These are phyloP conservation scores for Ischnura elegans DNA, from an alignment of 2,888 invertebrate genomes.

Conservation along the genomic window DNA sequence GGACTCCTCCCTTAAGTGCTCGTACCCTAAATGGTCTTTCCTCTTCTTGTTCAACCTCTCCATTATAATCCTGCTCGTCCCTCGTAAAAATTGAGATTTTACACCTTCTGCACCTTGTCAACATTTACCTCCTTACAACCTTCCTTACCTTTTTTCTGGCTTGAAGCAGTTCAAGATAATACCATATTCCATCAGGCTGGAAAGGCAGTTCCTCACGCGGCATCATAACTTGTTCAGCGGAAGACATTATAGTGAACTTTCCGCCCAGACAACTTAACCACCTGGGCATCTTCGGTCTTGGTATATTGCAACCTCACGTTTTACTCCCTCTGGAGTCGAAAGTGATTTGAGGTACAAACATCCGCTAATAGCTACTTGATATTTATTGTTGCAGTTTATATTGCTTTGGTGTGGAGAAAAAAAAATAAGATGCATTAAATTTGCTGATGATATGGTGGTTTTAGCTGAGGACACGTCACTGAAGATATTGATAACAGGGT, in stretches of 20 bases:
- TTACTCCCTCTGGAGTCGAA: neutral
- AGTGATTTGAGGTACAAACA: neutral
- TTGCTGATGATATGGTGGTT: no score
- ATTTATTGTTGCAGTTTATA: no score
- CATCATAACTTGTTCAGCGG: neutral
- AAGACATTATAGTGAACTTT: neutral
- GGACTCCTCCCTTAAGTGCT: neutral
- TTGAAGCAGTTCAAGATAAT: neutral
- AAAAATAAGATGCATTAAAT: no score
- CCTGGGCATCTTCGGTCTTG: neutral
- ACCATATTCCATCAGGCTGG: neutral
- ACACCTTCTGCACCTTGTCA: neutral
- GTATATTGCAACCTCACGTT: neutral
- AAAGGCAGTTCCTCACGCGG: neutral
- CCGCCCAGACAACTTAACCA: neutral
- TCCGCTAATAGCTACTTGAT: neutral
- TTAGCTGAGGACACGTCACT: no score
- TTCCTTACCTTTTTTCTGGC: neutral
- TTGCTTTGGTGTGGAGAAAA: no score
- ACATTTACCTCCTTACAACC: neutral
- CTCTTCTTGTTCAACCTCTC: neutral
- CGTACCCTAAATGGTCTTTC: neutral
- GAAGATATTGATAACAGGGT: no score
- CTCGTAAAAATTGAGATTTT: conserved; percentile 8
- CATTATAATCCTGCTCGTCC: neutral